These are phyloP conservation scores for Gonocerus acuteangulatus DNA, from an alignment of 2,888 invertebrate genomes.

Conservation along the genomic window DNA sequence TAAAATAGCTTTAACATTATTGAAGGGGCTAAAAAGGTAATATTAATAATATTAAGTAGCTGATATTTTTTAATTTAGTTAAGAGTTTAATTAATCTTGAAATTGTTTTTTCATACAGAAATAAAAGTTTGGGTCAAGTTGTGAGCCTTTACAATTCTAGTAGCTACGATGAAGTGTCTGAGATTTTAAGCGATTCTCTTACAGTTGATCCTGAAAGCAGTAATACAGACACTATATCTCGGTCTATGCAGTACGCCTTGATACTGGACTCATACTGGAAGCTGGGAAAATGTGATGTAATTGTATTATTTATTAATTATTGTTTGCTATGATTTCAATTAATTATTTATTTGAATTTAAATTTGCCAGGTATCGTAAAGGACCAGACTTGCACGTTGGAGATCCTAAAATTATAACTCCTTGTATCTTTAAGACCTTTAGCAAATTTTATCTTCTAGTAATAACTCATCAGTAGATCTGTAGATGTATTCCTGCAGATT, in stretches of 20 bases:
- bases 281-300: conserved; percentile 30
- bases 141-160: conserved; percentile 58
- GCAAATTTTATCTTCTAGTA: too few species aligned
- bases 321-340: neutral
- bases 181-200: conserved; percentile 61
- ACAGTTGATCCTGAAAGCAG: conserved; percentile 48
- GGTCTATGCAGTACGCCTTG: conserved; percentile 31
- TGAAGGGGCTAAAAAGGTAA: conserved; percentile 41
- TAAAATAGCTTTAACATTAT: conserved; percentile 24
- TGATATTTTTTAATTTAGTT: too few species aligned
- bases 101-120: conserved; percentile 34
- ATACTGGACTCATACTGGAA: conserved; percentile 32
- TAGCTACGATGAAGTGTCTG: conserved; percentile 57
- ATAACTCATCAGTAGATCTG: too few species aligned
- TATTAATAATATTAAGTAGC: too few species aligned
- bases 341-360: neutral
- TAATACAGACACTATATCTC: conserved; percentile 42
- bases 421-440: too few species aligned
- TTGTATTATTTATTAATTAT: neutral
- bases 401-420: too few species aligned
- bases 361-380: too few species aligned
- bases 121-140: conserved; percentile 51
- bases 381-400: too few species aligned
- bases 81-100: too few species aligned
- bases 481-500: too few species aligned